These are phyloP conservation scores for Avahi laniger DNA, from an alignment of 2,797 vertebrate species.

Conservation along the genomic window DNA sequence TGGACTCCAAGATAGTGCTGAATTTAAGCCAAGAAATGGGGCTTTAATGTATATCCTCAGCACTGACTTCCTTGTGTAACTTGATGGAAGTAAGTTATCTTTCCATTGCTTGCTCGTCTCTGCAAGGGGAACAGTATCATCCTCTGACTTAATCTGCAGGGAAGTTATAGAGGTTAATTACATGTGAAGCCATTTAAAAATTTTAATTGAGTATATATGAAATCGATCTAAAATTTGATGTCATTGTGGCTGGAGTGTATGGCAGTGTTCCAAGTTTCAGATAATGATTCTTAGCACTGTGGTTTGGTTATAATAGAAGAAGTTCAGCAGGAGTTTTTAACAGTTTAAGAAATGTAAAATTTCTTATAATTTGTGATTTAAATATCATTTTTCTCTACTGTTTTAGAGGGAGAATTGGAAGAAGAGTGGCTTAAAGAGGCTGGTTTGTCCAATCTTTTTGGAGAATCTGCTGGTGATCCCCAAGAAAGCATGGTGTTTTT, in stretches of 20 bases:
- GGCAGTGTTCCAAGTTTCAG: slow-evolving; percentile 60
- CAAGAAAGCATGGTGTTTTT: slow-evolving; percentile 92
- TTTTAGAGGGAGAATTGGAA: slow-evolving; percentile 94
- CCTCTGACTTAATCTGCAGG: slow-evolving; percentile 58
- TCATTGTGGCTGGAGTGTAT: slow-evolving; percentile 45
- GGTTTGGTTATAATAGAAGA: not conserved
- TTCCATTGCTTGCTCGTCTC: slow-evolving; percentile 21
- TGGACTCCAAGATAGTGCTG: not conserved
- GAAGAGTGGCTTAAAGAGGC: slow-evolving; percentile 97
- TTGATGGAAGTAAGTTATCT: slow-evolving; percentile 30
- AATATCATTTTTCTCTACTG: slow-evolving; percentile 30
- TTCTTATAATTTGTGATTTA: slow-evolving; percentile 7
- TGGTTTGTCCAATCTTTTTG: slow-evolving; percentile 92
- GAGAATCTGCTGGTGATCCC: slow-evolving; percentile 88
- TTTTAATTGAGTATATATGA: slow-evolving; percentile 63
- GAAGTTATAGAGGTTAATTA: slow-evolving; percentile 70
- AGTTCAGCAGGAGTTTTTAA: not conserved
- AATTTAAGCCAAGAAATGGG: slow-evolving; percentile 16
- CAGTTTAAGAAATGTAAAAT: not conserved
- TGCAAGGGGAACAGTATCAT: not conserved
- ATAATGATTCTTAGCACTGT: slow-evolving; percentile 29
- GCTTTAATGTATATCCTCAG: not conserved
- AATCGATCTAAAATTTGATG: slow-evolving; percentile 64
- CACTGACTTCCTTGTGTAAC: slow-evolving; percentile 18
- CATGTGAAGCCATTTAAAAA: slow-evolving; percentile 63